Evolutionary conservation across 1,140 invertebrate genomes (phyloP).

Genomic region (Octopus bimaculoides): DNA sequence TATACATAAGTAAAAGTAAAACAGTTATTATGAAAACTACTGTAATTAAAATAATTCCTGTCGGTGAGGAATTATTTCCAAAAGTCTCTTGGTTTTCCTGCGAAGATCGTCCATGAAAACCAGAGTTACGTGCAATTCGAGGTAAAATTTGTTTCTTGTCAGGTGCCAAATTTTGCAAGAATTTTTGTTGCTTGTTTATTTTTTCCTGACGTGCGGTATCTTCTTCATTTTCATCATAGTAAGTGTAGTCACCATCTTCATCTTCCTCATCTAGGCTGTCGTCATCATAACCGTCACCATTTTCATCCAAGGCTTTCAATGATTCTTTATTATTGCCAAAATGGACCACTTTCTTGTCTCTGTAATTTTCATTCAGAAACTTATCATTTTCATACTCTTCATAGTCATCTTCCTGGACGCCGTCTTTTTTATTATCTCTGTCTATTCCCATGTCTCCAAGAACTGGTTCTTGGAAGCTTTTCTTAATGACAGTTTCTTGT

Average conservation of each 20-base stretch:
- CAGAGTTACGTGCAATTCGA: not conserved
- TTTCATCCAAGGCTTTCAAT: conserved; percentile 13
- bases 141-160: not conserved
- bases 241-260: conserved; percentile 26
- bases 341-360: conserved; percentile 22
- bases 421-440: conserved; percentile 21
- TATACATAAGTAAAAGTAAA: conserved; percentile 38
- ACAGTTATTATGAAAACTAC: conserved; percentile 28
- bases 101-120: not conserved
- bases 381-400: conserved; percentile 24
- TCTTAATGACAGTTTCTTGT: not conserved
- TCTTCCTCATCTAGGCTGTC: conserved; percentile 23
- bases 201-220: not conserved
- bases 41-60: conserved; percentile 23
- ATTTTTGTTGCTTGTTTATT: conserved; percentile 3
- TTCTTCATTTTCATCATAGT: conserved; percentile 25
- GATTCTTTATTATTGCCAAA: conserved; percentile 18
- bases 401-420: conserved; percentile 23
- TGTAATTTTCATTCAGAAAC: conserved; percentile 18
- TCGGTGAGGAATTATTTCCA: not conserved
- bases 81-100: not conserved
- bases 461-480: not conserved
- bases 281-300: conserved; percentile 20
- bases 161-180: not conserved
- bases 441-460: not conserved